Base-by-base conservation (phyloP, 2,888 invertebrate species). In the Diloba caeruleocephala region DNA sequence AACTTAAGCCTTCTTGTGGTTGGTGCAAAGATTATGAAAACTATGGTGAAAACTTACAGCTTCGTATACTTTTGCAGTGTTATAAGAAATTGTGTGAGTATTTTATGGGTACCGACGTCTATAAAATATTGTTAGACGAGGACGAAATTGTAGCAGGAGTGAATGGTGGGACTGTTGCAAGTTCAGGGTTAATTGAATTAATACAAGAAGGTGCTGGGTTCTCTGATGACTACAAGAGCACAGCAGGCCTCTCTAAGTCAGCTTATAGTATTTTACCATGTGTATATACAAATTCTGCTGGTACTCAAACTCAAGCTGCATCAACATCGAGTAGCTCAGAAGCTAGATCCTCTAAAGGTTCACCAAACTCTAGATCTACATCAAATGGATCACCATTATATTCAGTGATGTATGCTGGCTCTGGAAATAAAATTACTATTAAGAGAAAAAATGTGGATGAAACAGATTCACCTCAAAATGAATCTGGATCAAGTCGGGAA, bases 1-100 rank as follows among this genome's bases (percentile, higher is more conserved):
- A 96, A 82, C 93, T 98, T 38, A 97, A 97, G 80, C 98, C 98
- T 0, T 95, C 96, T 0, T 98, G 98, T 85, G 94, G 95, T 70
- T 96, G 96, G 95, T 98, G 98, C 86, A 96, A 96, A 85, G 97
- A 97, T 78, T 97, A 97, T 78, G 95, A 95, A 28, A 95, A 96
- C 61, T 98, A 98, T 85, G 94, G 95, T 43, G 97, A 98, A 85
- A 98, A 98, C 86, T 95, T 96, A 60, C 96, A 97, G 73, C 90
- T 98, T 75, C 95, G 97, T 43, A 96, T 97, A 74, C 93, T 98
- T 32, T 89, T 98, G 51, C 96, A 97, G 85, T 98, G 98, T 89
- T 98, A 98, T 83, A 97, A 97, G 87, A 97, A 97, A 80, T 94
- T 98, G 58, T 98, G 98, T 92, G 95, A 96, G 80, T 97, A 97